Percentiles rank a stretch among this genome's conserved stretches.
Conservation (phyloP, 1,140 invertebrate genomes). For the Plectrocnemia conspersa region DNA sequence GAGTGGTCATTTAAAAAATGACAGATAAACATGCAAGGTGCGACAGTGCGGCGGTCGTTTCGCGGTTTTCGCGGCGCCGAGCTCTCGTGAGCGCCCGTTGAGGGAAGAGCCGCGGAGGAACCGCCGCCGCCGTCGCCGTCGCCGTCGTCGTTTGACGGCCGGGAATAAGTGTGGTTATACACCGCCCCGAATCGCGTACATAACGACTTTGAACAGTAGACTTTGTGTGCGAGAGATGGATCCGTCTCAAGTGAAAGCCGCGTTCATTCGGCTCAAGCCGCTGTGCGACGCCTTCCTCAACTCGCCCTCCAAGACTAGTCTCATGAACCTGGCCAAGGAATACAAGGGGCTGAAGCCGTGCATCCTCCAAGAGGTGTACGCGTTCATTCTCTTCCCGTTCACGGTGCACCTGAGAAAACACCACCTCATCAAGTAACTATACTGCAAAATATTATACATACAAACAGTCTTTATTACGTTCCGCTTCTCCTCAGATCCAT, state of each 20-base stretch:
- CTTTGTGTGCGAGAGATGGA: slow-evolving; percentile 24
- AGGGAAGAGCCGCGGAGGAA: no score
- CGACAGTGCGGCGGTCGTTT: not conserved
- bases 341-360: slow-evolving; percentile 42
- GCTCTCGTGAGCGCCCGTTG: no score
- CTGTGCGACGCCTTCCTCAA: slow-evolving; percentile 50
- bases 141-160: not conserved
- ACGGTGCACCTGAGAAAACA: slow-evolving; percentile 47
- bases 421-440: slow-evolving; percentile 44
- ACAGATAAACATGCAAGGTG: no score
- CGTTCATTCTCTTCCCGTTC: slow-evolving; percentile 52
- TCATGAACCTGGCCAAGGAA: slow-evolving; percentile 37
- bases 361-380: slow-evolving; percentile 48
- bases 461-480: not conserved
- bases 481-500: slow-evolving; percentile 38
- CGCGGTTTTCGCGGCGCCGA: no score
- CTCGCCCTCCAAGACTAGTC: slow-evolving; percentile 42
- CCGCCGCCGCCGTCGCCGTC: no score
- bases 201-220: not conserved
- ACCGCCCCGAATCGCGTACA: not conserved
- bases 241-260: slow-evolving; percentile 37
- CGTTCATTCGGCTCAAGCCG: slow-evolving; percentile 50
- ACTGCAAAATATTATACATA: not conserved
- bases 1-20: no score
- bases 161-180: not conserved